These are phyloP conservation scores for Herpailurus yagouaroundi DNA, from an alignment of 2,113 vertebrate species.

Conservation along the genomic window DNA sequence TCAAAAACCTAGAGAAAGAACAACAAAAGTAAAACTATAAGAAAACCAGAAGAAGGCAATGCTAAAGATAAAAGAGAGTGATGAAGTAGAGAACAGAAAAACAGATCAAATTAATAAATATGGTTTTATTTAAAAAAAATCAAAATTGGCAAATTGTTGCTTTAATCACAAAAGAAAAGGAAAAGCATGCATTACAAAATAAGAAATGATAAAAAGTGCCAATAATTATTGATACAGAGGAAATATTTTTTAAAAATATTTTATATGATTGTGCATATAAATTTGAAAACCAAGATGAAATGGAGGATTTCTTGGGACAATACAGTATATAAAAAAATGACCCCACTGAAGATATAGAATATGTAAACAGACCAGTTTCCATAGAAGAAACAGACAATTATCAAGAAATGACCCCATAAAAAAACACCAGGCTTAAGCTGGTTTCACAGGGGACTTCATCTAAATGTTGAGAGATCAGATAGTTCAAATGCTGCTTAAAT, in stretches of 20 bases:
- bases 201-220: background rate
- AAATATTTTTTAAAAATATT: background rate
- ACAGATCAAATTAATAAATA: background rate
- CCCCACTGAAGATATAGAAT: background rate
- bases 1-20: background rate
- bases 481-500: background rate
- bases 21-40: background rate
- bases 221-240: background rate
- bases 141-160: background rate
- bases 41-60: background rate
- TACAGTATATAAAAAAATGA: background rate
- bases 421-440: background rate
- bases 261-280: background rate
- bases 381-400: background rate
- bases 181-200: background rate
- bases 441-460: background rate
- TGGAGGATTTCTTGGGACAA: background rate
- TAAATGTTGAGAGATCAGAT: background rate
- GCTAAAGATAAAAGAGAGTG: background rate
- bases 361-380: background rate
- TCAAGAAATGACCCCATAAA: background rate
- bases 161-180: background rate
- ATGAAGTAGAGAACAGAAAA: background rate
- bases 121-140: background rate
- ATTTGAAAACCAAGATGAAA: slow-evolving; percentile 32